Conservation (phyloP, 2,888 invertebrate species). For the Nymphalis polychloros region DNA sequence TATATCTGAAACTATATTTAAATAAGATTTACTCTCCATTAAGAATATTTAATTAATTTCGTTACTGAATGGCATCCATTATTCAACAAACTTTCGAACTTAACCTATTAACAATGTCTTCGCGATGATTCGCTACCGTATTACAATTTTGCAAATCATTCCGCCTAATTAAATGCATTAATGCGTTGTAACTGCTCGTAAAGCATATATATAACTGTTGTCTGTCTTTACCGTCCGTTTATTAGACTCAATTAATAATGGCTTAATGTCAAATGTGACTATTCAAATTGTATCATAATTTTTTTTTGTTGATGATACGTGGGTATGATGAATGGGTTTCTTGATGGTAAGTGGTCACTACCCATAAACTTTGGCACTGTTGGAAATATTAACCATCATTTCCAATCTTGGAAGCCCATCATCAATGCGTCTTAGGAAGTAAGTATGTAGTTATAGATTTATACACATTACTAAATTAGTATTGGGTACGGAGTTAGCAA, state of each 20-base stretch:
- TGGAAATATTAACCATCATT: too few relatives aligned
- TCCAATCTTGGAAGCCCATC: too few relatives aligned
- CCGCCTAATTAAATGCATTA: slow-evolving; percentile 56
- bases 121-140: slow-evolving; percentile 45
- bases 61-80: slow-evolving; percentile 37
- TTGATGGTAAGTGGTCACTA: too few relatives aligned
- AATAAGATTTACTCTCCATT: background rate
- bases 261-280: slow-evolving; percentile 3
- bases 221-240: slow-evolving; percentile 7
- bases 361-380: too few relatives aligned
- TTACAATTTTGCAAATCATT: slow-evolving; percentile 60
- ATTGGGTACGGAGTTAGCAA: too few relatives aligned
- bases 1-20: too few relatives aligned
- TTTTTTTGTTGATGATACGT: too few relatives aligned
- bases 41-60: slow-evolving; percentile 9
- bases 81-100: slow-evolving; percentile 55
- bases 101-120: slow-evolving; percentile 62
- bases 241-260: slow-evolving; percentile 9
- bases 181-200: slow-evolving; percentile 41
- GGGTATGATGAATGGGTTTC: too few relatives aligned
- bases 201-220: slow-evolving; percentile 18
- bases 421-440: too few relatives aligned
- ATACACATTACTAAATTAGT: too few relatives aligned
- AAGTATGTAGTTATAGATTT: too few relatives aligned
- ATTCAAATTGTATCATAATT: too few relatives aligned